Percentiles rank a stretch among this genome's conserved stretches.
phyloP scores from a whole-genome alignment of 2,113 vertebrate species.

The Canis aureus region DNA sequence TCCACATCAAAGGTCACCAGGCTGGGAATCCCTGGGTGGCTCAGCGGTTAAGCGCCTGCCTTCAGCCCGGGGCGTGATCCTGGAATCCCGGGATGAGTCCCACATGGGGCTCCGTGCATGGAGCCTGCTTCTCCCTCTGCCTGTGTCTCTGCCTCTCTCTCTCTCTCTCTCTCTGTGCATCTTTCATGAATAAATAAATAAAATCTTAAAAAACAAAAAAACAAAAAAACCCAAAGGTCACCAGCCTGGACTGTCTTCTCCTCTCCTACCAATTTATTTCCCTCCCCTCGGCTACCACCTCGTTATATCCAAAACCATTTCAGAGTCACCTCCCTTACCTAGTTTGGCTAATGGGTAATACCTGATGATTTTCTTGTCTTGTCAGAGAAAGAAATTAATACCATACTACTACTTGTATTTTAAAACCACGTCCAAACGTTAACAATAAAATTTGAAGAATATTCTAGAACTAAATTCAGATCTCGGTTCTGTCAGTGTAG shows the following conservation, averaged over 20 bases:
- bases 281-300: not conserved
- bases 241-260: not conserved
- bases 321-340: not conserved
- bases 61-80: no score
- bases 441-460: not conserved
- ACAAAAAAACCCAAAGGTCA: not conserved
- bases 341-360: not conserved
- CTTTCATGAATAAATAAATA: no score
- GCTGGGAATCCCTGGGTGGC: not conserved
- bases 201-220: no score
- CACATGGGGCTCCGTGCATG: no score
- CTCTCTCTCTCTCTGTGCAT: no score
- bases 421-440: not conserved
- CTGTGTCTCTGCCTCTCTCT: no score
- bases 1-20: not conserved
- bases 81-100: no score
- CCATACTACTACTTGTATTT: not conserved
- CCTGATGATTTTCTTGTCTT: not conserved
- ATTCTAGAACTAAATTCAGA: not conserved
- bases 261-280: not conserved
- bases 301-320: not conserved
- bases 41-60: no score
- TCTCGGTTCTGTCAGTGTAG: not conserved
- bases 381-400: not conserved
- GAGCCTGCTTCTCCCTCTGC: no score